Percentiles rank a stretch among this genome's conserved stretches.
Evolutionary conservation across 64 coral and sea anemone genomes (phyloP).

Genomic region (Montipora efflorescens): DNA sequence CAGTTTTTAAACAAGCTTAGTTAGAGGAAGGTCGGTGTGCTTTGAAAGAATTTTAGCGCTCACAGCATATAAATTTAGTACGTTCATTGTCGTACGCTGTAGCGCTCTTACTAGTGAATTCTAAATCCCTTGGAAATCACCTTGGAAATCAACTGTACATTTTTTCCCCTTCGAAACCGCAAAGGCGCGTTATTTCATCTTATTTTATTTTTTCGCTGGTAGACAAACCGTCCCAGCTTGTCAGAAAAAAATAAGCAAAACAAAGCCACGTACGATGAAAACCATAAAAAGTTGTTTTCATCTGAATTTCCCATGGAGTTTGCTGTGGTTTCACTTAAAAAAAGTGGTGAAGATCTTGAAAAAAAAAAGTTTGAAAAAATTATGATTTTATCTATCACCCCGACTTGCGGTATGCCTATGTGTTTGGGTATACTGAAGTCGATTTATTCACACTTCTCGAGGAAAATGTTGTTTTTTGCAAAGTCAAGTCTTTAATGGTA

Average conservation of each 20-base stretch:
- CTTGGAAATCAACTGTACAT: slow-evolving; percentile 1
- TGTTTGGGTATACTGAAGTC: too few species aligned
- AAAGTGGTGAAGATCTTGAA: not conserved
- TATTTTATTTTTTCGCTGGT: not conserved
- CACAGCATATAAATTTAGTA: slow-evolving; percentile 13
- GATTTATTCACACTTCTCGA: too few species aligned
- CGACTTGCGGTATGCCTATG: not conserved
- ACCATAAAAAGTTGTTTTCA: slow-evolving; percentile 2
- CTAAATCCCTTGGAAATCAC: not conserved
- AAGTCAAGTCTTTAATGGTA: slow-evolving; percentile 38
- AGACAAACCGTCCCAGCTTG: not conserved
- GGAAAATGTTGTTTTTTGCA: not conserved
- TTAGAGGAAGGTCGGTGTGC: slow-evolving; percentile 7
- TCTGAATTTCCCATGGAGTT: slow-evolving; percentile 17
- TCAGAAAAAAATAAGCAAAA: not conserved
- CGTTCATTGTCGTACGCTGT: not conserved
- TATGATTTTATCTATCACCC: not conserved
- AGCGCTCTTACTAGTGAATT: not conserved
- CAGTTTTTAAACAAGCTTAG: slow-evolving; percentile 24
- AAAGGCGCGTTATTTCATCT: not conserved
- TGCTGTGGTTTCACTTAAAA: not conserved
- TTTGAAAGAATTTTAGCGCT: slow-evolving; percentile 8
- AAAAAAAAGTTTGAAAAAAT: not conserved
- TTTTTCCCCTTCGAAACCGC: not conserved
- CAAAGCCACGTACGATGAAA: not conserved